Percentiles rank a stretch among this genome's conserved stretches.
These are phyloP conservation scores for Cyclophora punctaria DNA, from an alignment of 2,888 invertebrate species.

Conservation along the genomic window DNA sequence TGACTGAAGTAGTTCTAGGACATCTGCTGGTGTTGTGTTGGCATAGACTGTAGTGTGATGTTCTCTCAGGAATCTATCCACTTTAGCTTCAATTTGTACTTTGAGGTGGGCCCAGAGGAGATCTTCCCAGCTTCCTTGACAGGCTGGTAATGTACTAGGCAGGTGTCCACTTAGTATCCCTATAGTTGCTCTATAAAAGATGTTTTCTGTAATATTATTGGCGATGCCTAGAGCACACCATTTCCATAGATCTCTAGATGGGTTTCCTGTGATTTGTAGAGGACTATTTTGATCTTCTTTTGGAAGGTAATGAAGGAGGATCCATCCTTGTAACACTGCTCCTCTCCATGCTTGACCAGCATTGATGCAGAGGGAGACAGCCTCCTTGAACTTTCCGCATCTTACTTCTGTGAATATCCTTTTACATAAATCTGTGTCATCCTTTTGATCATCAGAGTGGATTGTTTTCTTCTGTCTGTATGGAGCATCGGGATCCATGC, in stretches of 20 bases:
- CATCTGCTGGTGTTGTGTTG: conserved; percentile 54
- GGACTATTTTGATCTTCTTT: conserved; percentile 65
- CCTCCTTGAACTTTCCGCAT: conserved; percentile 89
- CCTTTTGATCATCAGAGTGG: conserved; percentile 91
- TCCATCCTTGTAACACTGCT: conserved; percentile 93
- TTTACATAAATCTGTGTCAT: conserved; percentile 73
- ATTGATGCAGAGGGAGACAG: conserved; percentile 86
- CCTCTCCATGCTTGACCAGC: conserved; percentile 95
- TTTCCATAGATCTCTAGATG: conserved; percentile 86
- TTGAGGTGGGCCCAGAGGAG: conserved; percentile 91
- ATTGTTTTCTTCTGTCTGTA: conserved; percentile 83
- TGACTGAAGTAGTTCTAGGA: conserved; percentile 54
- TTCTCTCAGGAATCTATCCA: conserved; percentile 78
- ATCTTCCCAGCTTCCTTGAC: conserved; percentile 90
- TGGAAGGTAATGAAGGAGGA: conserved; percentile 89
- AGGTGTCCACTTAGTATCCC: conserved; percentile 90
- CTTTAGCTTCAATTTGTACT: conserved; percentile 87
- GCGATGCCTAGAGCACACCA: conserved; percentile 80
- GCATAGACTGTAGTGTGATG: conserved; percentile 64
- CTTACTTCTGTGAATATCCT: conserved; percentile 84
- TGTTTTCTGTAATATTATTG: conserved; percentile 70
- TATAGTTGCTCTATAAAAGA: conserved; percentile 78
- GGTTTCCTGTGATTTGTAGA: conserved; percentile 86
- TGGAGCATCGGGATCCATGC: conserved; percentile 93
- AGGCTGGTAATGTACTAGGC: conserved; percentile 82